Base-by-base conservation (phyloP, 2,888 invertebrate genomes). In the Plebejus melissa region DNA sequence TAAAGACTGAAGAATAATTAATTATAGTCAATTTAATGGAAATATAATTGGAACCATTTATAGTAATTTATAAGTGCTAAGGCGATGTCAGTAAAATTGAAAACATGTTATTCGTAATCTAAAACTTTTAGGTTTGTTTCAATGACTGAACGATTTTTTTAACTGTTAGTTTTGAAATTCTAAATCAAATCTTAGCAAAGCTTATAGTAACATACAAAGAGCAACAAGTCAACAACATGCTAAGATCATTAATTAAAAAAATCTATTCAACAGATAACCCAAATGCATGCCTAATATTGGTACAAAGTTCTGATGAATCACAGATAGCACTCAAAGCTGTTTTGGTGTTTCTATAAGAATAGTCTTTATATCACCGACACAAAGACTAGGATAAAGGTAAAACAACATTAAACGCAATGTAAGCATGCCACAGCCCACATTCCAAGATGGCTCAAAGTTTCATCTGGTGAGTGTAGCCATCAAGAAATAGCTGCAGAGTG, bases 391-490 rank as follows among this genome's bases (percentile, higher is more conserved):
- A 9, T 46, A 54, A 1, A 54, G 54, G 54, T 54, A 54, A 16
- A 54, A 54, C 16, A 54, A 54, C 54, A 16, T 1, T 13, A 65
- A 60, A 22, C 60, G 28, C 9, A 9, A 1, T 22, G 9, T 11
- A 65, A 4, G 11, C 41, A 6, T 46, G 46, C 65, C 32, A 65
- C 32, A 32, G 32, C 2, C 32, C 32, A 65, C 65, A 36, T 65
- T 65, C 65, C 32, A 65, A 65, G 32, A 65, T 36, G 32, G 32
- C 32, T 65, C 13, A 36, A 65, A 65, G 65, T 65, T 65, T 65
- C 65, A 65, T 65, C 65, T 65, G 32, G 22, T 65, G 65, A 65
- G 65, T 65, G 65, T 65, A 16, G 65, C 5, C 65, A 65, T 65
- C 32, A 11, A 65, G 32, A 65, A 60, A 60, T 60, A 60, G 60